Evolutionary conservation across 2,797 vertebrate species (phyloP).

Genomic region (Trematomus bernacchii): DNA sequence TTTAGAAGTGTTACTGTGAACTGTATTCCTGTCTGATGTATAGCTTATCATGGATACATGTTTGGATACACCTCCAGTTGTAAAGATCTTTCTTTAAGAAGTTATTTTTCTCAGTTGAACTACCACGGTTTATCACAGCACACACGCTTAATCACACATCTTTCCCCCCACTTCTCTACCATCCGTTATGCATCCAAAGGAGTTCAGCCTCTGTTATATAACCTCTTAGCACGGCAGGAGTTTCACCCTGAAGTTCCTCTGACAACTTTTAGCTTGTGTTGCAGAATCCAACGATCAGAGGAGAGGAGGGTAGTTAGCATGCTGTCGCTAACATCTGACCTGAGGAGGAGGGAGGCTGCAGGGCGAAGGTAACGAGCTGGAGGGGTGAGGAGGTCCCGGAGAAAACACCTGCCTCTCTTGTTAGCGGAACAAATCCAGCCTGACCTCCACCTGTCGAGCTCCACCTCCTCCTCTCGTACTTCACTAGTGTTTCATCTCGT

Average conservation of each 20-base stretch:
- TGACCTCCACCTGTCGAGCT: conserved; percentile 28
- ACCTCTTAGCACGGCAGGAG: background rate
- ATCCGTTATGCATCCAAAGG: too few relatives aligned
- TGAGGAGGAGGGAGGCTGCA: conserved; percentile 44
- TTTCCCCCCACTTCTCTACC: too few relatives aligned
- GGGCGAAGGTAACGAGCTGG: conserved; percentile 75
- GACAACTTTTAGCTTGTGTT: conserved; percentile 16
- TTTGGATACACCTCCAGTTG: too few relatives aligned
- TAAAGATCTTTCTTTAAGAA: too few relatives aligned
- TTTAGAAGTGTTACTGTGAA: too few relatives aligned
- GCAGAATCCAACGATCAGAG: conserved; percentile 8
- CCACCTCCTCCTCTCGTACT: conserved; percentile 51
- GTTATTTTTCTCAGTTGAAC: too few relatives aligned
- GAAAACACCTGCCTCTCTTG: conserved; percentile 82
- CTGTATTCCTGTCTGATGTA: too few relatives aligned
- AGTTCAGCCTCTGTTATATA: too few relatives aligned
- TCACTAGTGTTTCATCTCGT: conserved; percentile 43
- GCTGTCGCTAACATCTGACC: conserved; percentile 56
- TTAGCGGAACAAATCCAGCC: conserved; percentile 68
- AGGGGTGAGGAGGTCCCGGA: conserved; percentile 45
- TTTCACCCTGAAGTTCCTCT: conserved; percentile 9
- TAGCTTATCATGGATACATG: too few relatives aligned
- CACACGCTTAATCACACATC: too few relatives aligned
- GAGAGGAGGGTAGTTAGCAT: conserved; percentile 15
- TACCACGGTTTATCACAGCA: too few relatives aligned